A percentile compares a stretch with the other conserved stretches of the same genome.
Conservation (phyloP, 2,888 invertebrate genomes). For the Arenicola marina region DNA sequence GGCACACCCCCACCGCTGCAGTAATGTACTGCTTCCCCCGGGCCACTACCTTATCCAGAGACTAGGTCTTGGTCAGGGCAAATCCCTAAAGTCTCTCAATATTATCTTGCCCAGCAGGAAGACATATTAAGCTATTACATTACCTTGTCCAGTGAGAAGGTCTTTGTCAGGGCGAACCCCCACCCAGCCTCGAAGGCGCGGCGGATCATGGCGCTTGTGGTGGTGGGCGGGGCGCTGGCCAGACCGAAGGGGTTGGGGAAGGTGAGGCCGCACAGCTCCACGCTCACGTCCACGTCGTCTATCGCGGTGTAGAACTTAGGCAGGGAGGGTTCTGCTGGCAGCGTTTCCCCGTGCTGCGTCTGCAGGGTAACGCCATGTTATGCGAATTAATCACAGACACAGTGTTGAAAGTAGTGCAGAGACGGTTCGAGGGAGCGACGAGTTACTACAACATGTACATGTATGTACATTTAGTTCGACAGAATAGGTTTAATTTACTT, state of each 20-base stretch:
- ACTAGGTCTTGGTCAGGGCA: no score
- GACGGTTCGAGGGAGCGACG: no score
- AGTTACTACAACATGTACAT: no score
- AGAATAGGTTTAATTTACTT: no score
- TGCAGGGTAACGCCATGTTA: neutral
- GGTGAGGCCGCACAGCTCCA: conserved; percentile 88
- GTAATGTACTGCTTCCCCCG: no score
- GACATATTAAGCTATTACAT: no score
- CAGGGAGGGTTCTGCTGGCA: conserved; percentile 73
- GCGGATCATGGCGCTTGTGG: conserved; percentile 91
- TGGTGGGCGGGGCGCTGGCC: conserved; percentile 96
- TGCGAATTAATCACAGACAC: neutral
- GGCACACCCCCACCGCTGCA: no score
- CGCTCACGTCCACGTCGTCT: conserved; percentile 90
- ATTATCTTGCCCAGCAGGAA: no score
- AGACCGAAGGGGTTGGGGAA: conserved; percentile 97
- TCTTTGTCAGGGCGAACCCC: conserved; percentile 98
- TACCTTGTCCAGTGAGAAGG: conserved; percentile 91
- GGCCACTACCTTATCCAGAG: no score
- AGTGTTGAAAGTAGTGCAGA: no score
- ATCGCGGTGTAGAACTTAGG: conserved; percentile 92
- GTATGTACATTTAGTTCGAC: no score
- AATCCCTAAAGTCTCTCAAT: no score
- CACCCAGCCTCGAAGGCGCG: conserved; percentile 94
- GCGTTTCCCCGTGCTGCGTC: conserved; percentile 33